Evolutionary conservation across 2,888 invertebrate species (phyloP).

Genomic region (Desoria tigrina): DNA sequence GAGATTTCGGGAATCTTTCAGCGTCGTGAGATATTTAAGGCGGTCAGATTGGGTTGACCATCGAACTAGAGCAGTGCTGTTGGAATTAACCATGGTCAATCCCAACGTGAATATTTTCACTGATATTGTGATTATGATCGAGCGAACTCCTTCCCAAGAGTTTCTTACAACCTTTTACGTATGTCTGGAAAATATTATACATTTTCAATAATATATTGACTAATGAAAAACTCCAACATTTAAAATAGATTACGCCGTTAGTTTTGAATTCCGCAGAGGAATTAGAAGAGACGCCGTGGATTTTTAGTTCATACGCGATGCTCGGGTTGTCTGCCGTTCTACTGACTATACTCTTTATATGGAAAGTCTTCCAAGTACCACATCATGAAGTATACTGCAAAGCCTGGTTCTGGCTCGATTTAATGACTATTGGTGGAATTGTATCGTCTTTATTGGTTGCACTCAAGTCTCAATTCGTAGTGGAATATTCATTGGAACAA

Average conservation of each 20-base stretch:
- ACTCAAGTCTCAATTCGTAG: neutral
- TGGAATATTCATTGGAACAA: neutral
- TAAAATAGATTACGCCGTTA: conserved; percentile 32
- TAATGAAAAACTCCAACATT: too few species aligned
- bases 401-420: conserved; percentile 37
- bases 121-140: conserved; percentile 36
- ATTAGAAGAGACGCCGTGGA: conserved; percentile 16
- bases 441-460: conserved; percentile 19
- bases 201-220: neutral
- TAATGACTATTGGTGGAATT: conserved; percentile 25
- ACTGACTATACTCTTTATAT: neutral
- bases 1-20: conserved; percentile 19
- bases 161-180: conserved; percentile 27
- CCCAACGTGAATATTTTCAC: conserved; percentile 42
- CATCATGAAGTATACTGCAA: neutral
- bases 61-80: conserved; percentile 38
- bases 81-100: conserved; percentile 36
- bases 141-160: conserved; percentile 29
- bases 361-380: neutral
- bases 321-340: neutral
- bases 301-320: neutral
- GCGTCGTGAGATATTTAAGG: conserved; percentile 31
- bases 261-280: conserved; percentile 25
- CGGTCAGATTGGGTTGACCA: conserved; percentile 37
- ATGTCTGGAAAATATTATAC: too few species aligned